phyloP scores from a whole-genome alignment of 2,888 invertebrate genomes.

The Trissoscelio sp. region DNA sequence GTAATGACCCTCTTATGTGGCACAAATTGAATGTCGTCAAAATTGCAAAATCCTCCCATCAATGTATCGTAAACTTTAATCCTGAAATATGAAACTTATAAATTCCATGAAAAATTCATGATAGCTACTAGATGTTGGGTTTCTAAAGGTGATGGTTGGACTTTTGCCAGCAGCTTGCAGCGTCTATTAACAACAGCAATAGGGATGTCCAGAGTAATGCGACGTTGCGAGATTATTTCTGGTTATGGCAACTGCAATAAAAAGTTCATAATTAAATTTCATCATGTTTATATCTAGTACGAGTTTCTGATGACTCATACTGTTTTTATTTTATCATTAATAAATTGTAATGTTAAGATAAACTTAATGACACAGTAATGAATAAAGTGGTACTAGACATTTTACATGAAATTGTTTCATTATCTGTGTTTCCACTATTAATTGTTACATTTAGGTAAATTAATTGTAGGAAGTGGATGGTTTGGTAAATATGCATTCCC shows the following conservation, averaged over 20 bases:
- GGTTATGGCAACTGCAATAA: background rate
- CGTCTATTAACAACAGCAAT: background rate
- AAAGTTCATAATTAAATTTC: background rate
- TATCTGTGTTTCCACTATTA: constrained; percentile 30
- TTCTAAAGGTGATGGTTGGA: background rate
- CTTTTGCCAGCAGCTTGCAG: constrained; percentile 13
- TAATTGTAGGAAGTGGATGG: constrained; percentile 21
- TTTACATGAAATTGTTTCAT: constrained; percentile 2
- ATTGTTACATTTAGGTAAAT: constrained; percentile 47
- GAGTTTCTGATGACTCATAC: background rate
- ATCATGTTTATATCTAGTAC: background rate
- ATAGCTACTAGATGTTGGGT: background rate
- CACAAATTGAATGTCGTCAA: constrained; percentile 33
- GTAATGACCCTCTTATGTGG: constrained; percentile 29
- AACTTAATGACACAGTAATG: constrained; percentile 9
- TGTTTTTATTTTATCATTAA: background rate
- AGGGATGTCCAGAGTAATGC: background rate
- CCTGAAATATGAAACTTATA: constrained; percentile 37
- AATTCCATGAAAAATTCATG: constrained; percentile 48
- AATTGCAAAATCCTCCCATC: constrained; percentile 22
- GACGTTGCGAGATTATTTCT: background rate
- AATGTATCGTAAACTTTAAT: constrained; percentile 29
- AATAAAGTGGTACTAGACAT: constrained; percentile 9
- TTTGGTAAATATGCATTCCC: constrained; percentile 10
- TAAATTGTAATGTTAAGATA: constrained; percentile 8